Base-by-base conservation (phyloP, 2,888 invertebrate genomes). In the Amphipoea lucens region DNA sequence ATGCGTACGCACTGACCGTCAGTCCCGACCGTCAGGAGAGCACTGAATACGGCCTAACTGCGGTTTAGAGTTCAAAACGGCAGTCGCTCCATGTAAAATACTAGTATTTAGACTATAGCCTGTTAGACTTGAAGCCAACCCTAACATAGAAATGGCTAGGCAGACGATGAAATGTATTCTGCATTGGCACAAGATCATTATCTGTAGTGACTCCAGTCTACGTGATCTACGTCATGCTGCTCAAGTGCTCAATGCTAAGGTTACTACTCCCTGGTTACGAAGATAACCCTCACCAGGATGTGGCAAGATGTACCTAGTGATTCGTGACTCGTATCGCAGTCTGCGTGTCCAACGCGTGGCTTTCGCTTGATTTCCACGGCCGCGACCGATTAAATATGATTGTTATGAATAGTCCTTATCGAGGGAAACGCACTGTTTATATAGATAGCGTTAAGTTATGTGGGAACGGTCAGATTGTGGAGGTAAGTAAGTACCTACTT, bases 341-440 rank as follows among this genome's bases (percentile, higher is more conserved):
- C 14, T 51, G 79, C 87, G 87, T 85, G 87, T 12, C 45, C 6
- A 40, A 62, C 54, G 74, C 85, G 84, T 85, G 85, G 11, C n/a
- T 51, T 20, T 60, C 23, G 45, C 17, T 85, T 66, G 62, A 79
- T 66, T 63, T 57, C 60, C 76, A 79, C 66, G 69, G 12, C 29
- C 66, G 7, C 36, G 29, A 48, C 45, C 60, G 74, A 85, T 85
- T 78, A 65, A 0, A n/a, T 20, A 14, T 29, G 23, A 74, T 79
- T 84, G 79, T 84, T 78, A 36, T 82, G 63, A 65, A 54, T 66
- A 60, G 1, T 54, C 40, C 23, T 79, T 84, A 82, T 82, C 82
- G 12, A 76, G 84, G 84, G 79, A 82, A 84, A 83, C 81, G 81
- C 84, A 79, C 79, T 79, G 40, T 69, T 60, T 73, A 42, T 23